Base-by-base conservation (phyloP, 2,888 invertebrate species). In the Epiblema foenella region DNA sequence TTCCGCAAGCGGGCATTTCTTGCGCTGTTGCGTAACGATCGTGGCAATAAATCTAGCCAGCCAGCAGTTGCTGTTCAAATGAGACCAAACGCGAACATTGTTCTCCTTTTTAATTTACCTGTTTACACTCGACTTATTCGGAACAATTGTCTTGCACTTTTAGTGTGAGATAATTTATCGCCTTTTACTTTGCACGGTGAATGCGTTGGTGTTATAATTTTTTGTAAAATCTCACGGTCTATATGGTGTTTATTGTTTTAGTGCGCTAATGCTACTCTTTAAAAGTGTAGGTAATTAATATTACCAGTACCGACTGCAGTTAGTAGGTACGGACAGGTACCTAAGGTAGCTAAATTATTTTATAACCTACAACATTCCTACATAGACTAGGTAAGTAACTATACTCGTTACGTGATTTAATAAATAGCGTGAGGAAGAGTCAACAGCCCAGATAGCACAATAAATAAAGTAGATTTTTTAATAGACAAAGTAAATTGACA, bases 1-100 rank as follows among this genome's bases (percentile, higher is more conserved):
- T 76, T 79, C 79, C 76, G 77, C 76, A 78, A 77, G 76, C 70
- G 76, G 74, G 67, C 72, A 77, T 78, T 80, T 81, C 76, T 78
- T 75, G 77, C 64, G 46, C 51, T 67, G 76, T 81, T 84, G 78
- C 77, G 81, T 76, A 83, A 83, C 74, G 62, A 51, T 57, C 20
- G 72, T 77, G 76, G 79, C 77, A 83, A 83, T 76, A 75, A 77
- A 78, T 76, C 74, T 73, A 76, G 75, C 72, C 73, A 69, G 70
- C 75, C 72, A 70, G 73, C 74, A 73, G 76, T 68, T 67, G 68
- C 62, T 72, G 75, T 68, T 76, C 70, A 74, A 77, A 78, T 75
- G 67, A 76, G 75, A 71, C 65, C 72, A 70, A 78, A 76, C 66
- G 73, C 74, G 71, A 42, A 68, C 70, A 63, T 73, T 68, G 72